Evolutionary conservation across 2,888 invertebrate genomes (phyloP), one percentile per base, ranked within the genome.

Genomic region (Drosophila prolongata): DNA sequence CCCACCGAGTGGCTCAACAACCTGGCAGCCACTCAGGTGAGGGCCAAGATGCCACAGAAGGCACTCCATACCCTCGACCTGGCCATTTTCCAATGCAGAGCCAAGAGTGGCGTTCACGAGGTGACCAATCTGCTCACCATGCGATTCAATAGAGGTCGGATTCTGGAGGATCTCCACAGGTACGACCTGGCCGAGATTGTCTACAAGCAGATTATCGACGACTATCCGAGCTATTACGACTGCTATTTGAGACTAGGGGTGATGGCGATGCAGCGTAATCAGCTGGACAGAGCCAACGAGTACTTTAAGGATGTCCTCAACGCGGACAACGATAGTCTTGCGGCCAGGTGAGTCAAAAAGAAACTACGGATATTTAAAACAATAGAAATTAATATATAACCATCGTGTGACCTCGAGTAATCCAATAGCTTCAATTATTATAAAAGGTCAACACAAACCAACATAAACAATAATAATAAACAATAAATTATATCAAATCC

Each of bases 1-100:
- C 82, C 85, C 3, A 2, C 70, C 0, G 24, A 58, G 3, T 85
- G 76, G 79, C 10, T 75, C 0, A 85, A 78, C 13, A 82, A 82
- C 16, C 24, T 79, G 30, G 85, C 69, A 0, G 50, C 50, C 1
- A 11, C 58, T 9, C 76, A 75, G 10, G 10, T 67, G 44, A 16
- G 53, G 10, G 49, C 46, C 38, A 37, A 54, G 0, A 9, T 16
- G 38, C 67, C 56, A 0, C 1, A 46, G 6, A 11, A 11, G 1
- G 82, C 85, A 0, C 46, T 82, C 6, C 1, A 34, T 1, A 47
- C 69, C 1, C 16, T 83, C 2, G 47, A 74, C 13, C 4, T 11
- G 9, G 75, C 70, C 0, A 6, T 76, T 14, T 9, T n/a, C 0
- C 14, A 10, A 13, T 1, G 0, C 5, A 10, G 1, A 11, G n/a